Percentiles rank a stretch among this genome's conserved stretches.
Conservation (phyloP, 2,113 vertebrate genomes). For the Ochotona curzoniae region DNA sequence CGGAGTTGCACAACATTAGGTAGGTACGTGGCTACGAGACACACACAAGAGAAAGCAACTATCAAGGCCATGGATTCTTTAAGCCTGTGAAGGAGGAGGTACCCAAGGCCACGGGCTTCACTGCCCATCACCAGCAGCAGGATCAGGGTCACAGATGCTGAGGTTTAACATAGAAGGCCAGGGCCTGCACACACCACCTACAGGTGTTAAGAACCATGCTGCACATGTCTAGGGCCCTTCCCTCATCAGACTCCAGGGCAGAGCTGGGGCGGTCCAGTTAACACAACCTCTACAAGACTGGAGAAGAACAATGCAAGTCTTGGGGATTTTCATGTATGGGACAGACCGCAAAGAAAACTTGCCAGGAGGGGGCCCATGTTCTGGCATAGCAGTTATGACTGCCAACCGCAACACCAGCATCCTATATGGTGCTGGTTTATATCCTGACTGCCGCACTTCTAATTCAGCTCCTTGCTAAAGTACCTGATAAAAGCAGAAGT, state of each 20-base stretch:
- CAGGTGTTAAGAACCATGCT: too few species aligned
- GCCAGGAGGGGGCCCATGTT: too few species aligned
- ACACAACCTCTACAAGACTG: background rate
- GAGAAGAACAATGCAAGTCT: fast-evolving
- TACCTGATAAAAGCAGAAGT: too few species aligned
- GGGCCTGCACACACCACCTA: fast-evolving
- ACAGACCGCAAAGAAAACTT: background rate
- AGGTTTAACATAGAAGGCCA: fast-evolving
- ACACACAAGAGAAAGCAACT: too few species aligned
- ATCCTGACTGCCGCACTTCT: too few species aligned
- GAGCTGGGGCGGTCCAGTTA: fast-evolving
- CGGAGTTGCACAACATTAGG: conserved; percentile 34
- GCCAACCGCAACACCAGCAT: too few species aligned
- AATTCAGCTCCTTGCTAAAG: too few species aligned
- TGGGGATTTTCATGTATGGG: background rate
- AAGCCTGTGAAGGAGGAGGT: fast-evolving
- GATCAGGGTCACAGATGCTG: fast-evolving
- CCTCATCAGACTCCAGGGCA: too few species aligned
- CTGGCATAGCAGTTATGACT: too few species aligned
- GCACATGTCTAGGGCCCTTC: too few species aligned
- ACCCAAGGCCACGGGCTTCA: fast-evolving
- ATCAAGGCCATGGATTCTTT: background rate
- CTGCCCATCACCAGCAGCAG: background rate
- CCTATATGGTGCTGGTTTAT: too few species aligned
- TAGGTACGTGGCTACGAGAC: background rate